Conservation (phyloP, 1,140 invertebrate species). For the Anoplolepis gracilipes region DNA sequence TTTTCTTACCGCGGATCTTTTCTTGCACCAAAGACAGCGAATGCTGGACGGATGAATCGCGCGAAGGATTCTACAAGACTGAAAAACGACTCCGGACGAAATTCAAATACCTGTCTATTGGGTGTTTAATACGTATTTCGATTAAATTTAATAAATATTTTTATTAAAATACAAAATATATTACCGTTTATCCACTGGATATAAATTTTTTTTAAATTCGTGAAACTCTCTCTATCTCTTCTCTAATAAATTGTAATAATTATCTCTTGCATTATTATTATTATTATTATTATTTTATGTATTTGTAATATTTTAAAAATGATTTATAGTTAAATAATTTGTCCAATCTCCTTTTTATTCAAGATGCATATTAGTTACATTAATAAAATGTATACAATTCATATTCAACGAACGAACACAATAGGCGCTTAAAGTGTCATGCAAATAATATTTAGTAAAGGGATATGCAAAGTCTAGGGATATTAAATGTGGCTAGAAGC, state of each 20-base stretch:
- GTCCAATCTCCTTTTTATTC: not conserved
- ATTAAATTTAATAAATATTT: not conserved
- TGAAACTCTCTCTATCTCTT: not conserved
- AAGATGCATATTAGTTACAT: not conserved
- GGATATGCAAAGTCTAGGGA: not conserved
- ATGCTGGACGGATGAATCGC: conserved; percentile 46
- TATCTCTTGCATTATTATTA: not conserved
- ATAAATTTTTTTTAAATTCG: not conserved
- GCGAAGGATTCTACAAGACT: conserved; percentile 37
- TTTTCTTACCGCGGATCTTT: conserved; percentile 53
- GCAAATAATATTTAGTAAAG: conserved; percentile 36
- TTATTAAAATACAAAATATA: not conserved
- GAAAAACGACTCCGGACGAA: conserved; percentile 16
- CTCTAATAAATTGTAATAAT: not conserved
- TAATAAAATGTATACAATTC: conserved; percentile 32
- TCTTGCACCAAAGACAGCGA: conserved; percentile 36
- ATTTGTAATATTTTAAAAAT: not conserved
- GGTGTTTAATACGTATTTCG: conserved; percentile 19
- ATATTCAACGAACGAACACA: conserved; percentile 10
- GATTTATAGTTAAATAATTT: not conserved
- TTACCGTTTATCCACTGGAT: not conserved
- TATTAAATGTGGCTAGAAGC: conserved; percentile 42
- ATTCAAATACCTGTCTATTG: conserved; percentile 46
- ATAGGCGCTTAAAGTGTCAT: conserved; percentile 12
- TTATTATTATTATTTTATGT: not conserved